Percentiles rank a stretch among this genome's conserved stretches.
Conservation (phyloP, 2,113 vertebrate genomes). For the Nibea coibor region DNA sequence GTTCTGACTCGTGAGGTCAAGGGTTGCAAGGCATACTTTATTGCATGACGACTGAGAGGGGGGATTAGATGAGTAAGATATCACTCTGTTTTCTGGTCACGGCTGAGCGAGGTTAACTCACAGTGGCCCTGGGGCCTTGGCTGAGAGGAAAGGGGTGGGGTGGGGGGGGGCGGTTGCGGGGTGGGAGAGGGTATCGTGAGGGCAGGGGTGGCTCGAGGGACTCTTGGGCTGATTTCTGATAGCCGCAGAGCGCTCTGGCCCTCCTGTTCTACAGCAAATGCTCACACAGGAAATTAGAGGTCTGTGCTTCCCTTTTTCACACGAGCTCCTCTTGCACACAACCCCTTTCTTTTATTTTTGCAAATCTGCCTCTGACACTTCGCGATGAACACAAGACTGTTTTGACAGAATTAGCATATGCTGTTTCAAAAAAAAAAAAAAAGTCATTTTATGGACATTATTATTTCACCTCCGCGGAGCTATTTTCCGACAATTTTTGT, state of each 20-base stretch:
- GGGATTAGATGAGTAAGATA: slow-evolving; percentile 85
- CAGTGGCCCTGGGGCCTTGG: slow-evolving; percentile 70
- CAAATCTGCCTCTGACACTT: slow-evolving; percentile 49
- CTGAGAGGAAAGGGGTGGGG: slow-evolving; percentile 49
- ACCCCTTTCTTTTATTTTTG: slow-evolving; percentile 57
- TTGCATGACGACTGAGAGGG: slow-evolving; percentile 81
- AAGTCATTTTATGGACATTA: not conserved
- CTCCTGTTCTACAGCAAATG: slow-evolving; percentile 71
- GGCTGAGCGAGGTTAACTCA: slow-evolving; percentile 81
- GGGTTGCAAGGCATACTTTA: slow-evolving; percentile 81
- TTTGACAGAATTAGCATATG: slow-evolving; percentile 59
- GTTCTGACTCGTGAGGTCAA: slow-evolving; percentile 74
- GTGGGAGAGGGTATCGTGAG: slow-evolving; percentile 66
- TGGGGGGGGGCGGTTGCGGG: not conserved
- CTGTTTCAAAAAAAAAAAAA: slow-evolving; percentile 10
- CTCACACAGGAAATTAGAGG: slow-evolving; percentile 84
- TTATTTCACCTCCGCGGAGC: slow-evolving; percentile 14
- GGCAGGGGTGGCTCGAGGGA: slow-evolving; percentile 79
- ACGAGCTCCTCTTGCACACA: slow-evolving; percentile 72
- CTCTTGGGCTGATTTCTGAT: slow-evolving; percentile 79
- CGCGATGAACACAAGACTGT: slow-evolving; percentile 40
- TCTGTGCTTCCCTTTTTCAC: slow-evolving; percentile 82
- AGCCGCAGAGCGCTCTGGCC: slow-evolving; percentile 76
- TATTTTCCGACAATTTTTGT: slow-evolving; percentile 45
- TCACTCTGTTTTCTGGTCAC: slow-evolving; percentile 82